Percentiles rank a stretch among this genome's conserved stretches.
phyloP scores from a whole-genome alignment of 2,888 invertebrate genomes.

The Ornithoptera priamus region DNA sequence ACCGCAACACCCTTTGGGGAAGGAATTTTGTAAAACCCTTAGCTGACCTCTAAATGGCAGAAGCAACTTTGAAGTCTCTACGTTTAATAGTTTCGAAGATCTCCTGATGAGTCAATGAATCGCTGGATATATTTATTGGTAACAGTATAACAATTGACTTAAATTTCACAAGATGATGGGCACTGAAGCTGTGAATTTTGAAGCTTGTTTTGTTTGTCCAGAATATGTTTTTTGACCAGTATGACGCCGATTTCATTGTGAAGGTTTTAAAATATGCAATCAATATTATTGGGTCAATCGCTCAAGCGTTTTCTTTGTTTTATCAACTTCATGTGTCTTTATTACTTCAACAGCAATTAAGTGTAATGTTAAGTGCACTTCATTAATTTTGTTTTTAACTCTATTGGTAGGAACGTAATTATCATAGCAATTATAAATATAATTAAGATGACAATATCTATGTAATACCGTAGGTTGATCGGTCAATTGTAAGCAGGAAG shows the following conservation, averaged over 20 bases:
- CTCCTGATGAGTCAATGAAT: no score
- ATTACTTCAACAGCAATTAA: background rate
- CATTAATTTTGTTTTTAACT: background rate
- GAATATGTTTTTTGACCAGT: background rate
- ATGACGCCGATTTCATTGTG: background rate
- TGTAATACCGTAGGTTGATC: no score
- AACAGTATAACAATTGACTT: background rate
- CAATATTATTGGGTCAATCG: background rate
- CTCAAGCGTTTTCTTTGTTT: background rate
- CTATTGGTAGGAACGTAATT: background rate
- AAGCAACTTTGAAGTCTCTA: no score
- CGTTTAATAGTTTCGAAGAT: no score
- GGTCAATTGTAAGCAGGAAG: no score
- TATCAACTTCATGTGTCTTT: slow-evolving; percentile 1
- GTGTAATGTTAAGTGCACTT: background rate
- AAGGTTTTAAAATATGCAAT: background rate
- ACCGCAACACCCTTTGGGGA: no score
- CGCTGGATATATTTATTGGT: no score
- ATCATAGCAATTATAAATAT: background rate
- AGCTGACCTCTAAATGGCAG: no score
- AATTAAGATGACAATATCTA: no score
- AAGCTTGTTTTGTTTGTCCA: background rate
- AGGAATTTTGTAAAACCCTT: no score
- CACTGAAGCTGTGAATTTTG: background rate
- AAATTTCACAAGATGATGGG: background rate